These are phyloP conservation scores for Sciurus vulgaris DNA, from an alignment of 2,797 vertebrate species.

Conservation along the genomic window DNA sequence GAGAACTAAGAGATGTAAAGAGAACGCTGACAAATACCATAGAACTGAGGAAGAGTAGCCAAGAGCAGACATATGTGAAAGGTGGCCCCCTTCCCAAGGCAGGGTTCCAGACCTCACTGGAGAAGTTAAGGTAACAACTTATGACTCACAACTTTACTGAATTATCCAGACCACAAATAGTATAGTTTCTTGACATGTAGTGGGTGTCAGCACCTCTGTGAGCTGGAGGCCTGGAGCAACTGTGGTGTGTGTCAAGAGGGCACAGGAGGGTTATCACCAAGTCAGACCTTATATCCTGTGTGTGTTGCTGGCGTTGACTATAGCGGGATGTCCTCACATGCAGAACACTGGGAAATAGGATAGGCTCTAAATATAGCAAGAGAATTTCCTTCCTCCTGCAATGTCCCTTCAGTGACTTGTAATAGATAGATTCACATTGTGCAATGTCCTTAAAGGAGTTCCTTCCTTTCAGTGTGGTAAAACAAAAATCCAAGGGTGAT, in stretches of 20 bases:
- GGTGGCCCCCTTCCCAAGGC: background rate
- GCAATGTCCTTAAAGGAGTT: background rate
- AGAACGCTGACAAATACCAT: background rate
- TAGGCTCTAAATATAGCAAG: background rate
- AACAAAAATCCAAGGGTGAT: background rate
- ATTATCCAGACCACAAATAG: background rate
- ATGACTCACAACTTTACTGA: background rate
- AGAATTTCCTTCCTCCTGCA: background rate
- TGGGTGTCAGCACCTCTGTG: too few relatives aligned
- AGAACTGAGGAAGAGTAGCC: background rate
- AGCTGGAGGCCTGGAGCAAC: background rate
- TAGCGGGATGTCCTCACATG: background rate
- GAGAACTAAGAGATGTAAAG: background rate
- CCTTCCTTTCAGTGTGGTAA: background rate
- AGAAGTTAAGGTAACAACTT: background rate
- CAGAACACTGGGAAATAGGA: background rate
- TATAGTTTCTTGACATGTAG: background rate
- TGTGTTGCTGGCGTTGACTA: background rate
- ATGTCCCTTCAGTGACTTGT: background rate
- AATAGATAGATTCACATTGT: background rate
- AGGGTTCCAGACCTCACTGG: background rate
- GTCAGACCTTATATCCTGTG: background rate
- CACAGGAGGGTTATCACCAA: background rate
- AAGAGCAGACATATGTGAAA: background rate
- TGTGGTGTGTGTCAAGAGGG: background rate